phyloP scores from a whole-genome alignment of 1,140 invertebrate species.

The Eumeta japonica region DNA sequence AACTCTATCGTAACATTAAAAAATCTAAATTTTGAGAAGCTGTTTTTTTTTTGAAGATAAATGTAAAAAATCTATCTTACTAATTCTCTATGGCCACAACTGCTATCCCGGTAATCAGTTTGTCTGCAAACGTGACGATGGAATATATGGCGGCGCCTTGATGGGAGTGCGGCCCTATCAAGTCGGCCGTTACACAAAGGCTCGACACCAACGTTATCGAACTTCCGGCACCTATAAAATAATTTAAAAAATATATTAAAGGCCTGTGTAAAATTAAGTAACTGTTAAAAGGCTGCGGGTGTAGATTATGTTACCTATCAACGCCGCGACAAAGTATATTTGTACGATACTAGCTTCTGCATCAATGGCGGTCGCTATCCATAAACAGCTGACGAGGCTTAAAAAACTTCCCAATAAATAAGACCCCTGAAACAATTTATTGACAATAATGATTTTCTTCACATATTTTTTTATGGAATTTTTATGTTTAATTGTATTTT shows the following conservation, averaged over 20 bases:
- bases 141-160: constrained; percentile 92
- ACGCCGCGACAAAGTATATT: constrained; percentile 65
- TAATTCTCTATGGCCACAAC: constrained; percentile 83
- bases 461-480: neutral
- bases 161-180: constrained; percentile 85
- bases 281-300: neutral
- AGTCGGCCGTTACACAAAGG: constrained; percentile 86
- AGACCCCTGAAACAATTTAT: constrained; percentile 52
- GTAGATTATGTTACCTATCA: constrained; percentile 63
- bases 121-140: constrained; percentile 91
- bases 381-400: constrained; percentile 62
- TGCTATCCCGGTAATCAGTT: constrained; percentile 84
- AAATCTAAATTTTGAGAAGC: too few species aligned
- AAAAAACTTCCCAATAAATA: constrained; percentile 67
- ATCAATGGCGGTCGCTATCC: constrained; percentile 59
- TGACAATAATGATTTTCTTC: constrained; percentile 1
- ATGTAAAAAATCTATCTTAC: too few species aligned
- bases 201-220: constrained; percentile 87
- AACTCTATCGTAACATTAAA: too few species aligned
- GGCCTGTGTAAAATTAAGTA: neutral
- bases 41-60: too few species aligned
- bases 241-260: neutral
- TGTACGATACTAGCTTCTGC: constrained; percentile 51
- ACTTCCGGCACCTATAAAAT: constrained; percentile 70
- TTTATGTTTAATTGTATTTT: neutral